Conservation (phyloP, 1,140 invertebrate genomes). For the Berghia stephanieae region DNA sequence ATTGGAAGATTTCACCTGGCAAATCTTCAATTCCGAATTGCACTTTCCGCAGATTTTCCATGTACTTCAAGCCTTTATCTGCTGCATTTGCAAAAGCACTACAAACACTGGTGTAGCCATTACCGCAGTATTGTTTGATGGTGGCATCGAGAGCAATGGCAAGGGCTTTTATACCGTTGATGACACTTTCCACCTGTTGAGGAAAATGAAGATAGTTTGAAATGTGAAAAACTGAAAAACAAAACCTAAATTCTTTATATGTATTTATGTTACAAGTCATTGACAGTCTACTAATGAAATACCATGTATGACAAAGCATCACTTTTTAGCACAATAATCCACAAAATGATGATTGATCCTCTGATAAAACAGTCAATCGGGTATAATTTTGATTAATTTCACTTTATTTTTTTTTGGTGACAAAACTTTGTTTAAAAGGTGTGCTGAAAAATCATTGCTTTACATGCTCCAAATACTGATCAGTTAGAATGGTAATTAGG, state of each 20-base stretch:
- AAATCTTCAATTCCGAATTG: constrained; percentile 43
- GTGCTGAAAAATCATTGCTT: too few species aligned
- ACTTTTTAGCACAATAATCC: too few species aligned
- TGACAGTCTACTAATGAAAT: too few species aligned
- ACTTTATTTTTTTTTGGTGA: too few species aligned
- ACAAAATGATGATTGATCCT: too few species aligned
- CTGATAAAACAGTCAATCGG: too few species aligned
- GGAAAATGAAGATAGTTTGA: neutral
- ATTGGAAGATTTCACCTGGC: constrained; percentile 37
- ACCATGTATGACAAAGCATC: too few species aligned
- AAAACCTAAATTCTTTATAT: neutral
- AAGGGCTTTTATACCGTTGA: constrained; percentile 54
- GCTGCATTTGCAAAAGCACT: constrained; percentile 44
- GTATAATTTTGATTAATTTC: too few species aligned
- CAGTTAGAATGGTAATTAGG: too few species aligned
- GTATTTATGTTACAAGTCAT: too few species aligned
- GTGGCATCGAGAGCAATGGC: constrained; percentile 52
- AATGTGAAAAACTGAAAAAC: neutral
- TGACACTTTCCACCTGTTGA: constrained; percentile 34
- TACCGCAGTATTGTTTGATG: constrained; percentile 52
- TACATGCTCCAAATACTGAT: too few species aligned
- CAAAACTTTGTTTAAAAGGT: too few species aligned
- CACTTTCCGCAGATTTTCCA: constrained; percentile 50
- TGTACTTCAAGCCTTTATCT: constrained; percentile 42
- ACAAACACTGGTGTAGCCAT: constrained; percentile 49